Base-by-base conservation (phyloP, 2,888 invertebrate species). In the Meiosimyza platycephala region DNA sequence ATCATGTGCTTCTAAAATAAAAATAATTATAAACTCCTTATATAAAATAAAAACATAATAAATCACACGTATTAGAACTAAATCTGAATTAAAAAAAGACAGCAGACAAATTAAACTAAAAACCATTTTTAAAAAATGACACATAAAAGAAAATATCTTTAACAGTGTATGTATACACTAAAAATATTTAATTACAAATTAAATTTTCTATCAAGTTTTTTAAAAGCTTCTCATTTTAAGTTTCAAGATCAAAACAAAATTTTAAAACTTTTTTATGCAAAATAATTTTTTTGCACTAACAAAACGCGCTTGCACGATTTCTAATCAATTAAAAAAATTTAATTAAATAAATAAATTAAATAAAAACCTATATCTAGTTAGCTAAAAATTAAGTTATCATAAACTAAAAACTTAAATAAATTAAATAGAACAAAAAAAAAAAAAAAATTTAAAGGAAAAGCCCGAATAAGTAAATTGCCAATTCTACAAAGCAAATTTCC, bases 141-240 rank as follows among this genome's bases (percentile, higher is more conserved):
- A 64, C 28, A 51, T 64, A 64, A 64, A 64, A 64, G 64, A 64
- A 64, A 64, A 64, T 64, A 51, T 64, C 51, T 64, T 28, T 64
- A 64, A 64, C 64, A 64, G 64, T 64, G 64, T 51, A 16, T 18
- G 6, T 52, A 64, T n/a, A 16, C 64, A 64, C 64, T 64, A 22
- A 28, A 22, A 28, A 64, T 6, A 64, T 51, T 40, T 9, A 40
- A 40, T 9, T 40, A 40, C 6, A 40, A 40, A 40, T 28, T 22
- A 50, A 60, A 60, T 60, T 33, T 51, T 18, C 64, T 15, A 62
- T 33, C 16, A 64, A 18, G 18, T 52, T 64, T 64, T 28, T 13
- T 57, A 57, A 64, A 64, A 64, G 51, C 51, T 64, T 28, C 18
- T 64, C 51, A 40, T 40, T 40, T 40, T 40, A 6, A 40, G 40